Conservation (phyloP, 2,797 vertebrate genomes). For the Perodicticus potto region DNA sequence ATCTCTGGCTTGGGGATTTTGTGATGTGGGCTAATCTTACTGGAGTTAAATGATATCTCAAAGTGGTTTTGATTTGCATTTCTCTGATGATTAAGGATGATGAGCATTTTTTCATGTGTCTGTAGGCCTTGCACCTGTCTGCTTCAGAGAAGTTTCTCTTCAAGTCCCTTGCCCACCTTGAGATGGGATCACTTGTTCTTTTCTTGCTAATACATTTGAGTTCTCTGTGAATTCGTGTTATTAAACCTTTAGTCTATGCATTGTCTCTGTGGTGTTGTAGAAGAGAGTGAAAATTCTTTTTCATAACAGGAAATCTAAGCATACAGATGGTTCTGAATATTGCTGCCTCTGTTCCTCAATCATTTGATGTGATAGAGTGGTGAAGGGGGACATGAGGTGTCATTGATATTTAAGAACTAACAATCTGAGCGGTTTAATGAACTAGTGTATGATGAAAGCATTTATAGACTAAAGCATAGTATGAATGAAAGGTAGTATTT, state of each 20-base stretch:
- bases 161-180: no score
- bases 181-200: no score
- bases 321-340: neutral
- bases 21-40: no score
- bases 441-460: neutral
- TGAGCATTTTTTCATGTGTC: no score
- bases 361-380: neutral
- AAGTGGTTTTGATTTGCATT: no score
- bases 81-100: no score
- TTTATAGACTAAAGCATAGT: neutral
- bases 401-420: neutral
- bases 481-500: conserved; percentile 14
- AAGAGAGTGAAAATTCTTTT: neutral
- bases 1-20: no score
- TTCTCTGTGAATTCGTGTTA: no score
- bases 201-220: no score
- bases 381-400: neutral
- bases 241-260: neutral
- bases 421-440: neutral
- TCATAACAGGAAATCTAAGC: neutral
- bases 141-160: no score
- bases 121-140: no score
- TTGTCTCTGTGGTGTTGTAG: neutral
- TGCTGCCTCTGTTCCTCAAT: neutral
- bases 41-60: no score